Conservation (phyloP, 2,113 vertebrate genomes). For the Asarcornis scutulata region DNA sequence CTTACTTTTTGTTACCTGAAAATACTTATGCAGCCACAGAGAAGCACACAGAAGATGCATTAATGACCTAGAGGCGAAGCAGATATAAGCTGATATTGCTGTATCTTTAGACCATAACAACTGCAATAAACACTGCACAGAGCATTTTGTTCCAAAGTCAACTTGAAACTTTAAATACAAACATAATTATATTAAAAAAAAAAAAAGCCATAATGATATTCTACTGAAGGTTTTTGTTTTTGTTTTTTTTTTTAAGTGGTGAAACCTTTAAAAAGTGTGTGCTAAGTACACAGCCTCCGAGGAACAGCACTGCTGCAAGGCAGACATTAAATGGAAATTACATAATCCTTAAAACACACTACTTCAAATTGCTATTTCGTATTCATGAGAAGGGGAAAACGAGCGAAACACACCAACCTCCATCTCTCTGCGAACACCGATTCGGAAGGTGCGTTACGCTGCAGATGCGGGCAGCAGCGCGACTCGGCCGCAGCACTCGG, state of each 20-base stretch:
- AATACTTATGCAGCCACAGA: not conserved
- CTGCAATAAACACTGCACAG: not conserved
- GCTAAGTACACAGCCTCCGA: not conserved
- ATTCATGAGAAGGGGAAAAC: not conserved
- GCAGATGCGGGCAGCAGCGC: not conserved
- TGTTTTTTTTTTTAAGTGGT: not conserved
- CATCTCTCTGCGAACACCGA: not conserved
- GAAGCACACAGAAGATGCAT: not conserved
- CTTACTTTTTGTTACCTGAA: not conserved
- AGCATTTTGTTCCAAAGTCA: conserved; percentile 7
- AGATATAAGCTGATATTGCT: not conserved
- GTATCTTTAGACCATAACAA: not conserved
- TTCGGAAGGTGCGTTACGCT: not conserved
- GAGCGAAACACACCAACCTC: not conserved
- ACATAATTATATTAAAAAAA: not conserved
- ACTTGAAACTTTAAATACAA: not conserved
- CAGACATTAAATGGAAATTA: not conserved
- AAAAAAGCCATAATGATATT: not conserved
- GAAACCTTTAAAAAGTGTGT: not conserved
- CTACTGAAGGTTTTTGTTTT: not conserved
- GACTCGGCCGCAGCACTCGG: too few species aligned
- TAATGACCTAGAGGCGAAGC: not conserved
- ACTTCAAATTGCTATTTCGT: not conserved
- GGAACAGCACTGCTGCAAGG: not conserved
- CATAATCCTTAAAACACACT: not conserved